A percentile compares a stretch with the other conserved stretches of the same genome.
Conservation (phyloP, 2,797 vertebrate genomes). For the Muraenolepis orangiensis region DNA sequence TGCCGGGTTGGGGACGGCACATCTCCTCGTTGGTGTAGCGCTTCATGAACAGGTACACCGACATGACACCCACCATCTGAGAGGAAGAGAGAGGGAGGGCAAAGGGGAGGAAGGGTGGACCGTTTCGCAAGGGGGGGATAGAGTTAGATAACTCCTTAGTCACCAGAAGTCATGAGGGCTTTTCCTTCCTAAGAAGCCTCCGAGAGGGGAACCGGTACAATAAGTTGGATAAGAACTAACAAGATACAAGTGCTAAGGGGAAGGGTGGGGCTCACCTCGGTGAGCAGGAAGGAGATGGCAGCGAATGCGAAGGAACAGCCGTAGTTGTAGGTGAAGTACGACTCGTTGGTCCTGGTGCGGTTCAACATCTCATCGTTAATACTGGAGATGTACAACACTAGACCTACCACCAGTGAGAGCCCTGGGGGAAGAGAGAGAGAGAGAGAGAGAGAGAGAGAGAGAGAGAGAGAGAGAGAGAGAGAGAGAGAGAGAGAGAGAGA, state of each 20-base stretch:
- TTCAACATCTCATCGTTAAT: slow-evolving; percentile 91
- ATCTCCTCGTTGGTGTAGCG: slow-evolving; percentile 87
- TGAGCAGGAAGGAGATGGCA: slow-evolving; percentile 90
- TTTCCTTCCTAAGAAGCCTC: no score
- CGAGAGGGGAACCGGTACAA: no score
- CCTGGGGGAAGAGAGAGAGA: slow-evolving; percentile 44
- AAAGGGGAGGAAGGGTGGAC: no score
- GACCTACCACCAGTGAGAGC: slow-evolving; percentile 85
- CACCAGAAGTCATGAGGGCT: no score
- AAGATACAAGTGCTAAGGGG: no score
- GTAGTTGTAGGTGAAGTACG: slow-evolving; percentile 88
- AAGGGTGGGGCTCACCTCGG: slow-evolving; percentile 87
- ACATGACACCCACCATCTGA: slow-evolving; percentile 89
- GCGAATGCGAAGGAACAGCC: slow-evolving; percentile 92
- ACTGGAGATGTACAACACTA: slow-evolving; percentile 92
- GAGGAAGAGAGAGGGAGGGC: no score
- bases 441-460: not conserved
- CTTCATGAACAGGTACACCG: slow-evolving; percentile 93
- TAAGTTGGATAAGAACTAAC: no score
- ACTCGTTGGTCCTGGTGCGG: slow-evolving; percentile 83
- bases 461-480: not conserved
- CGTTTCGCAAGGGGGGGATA: no score
- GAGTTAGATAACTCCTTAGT: no score
- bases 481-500: not conserved
- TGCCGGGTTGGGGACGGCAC: slow-evolving; percentile 82